Evolutionary conservation across 2,888 invertebrate species (phyloP), one percentile per base, ranked within the genome.

Genomic region (Flexamia atlantica): DNA sequence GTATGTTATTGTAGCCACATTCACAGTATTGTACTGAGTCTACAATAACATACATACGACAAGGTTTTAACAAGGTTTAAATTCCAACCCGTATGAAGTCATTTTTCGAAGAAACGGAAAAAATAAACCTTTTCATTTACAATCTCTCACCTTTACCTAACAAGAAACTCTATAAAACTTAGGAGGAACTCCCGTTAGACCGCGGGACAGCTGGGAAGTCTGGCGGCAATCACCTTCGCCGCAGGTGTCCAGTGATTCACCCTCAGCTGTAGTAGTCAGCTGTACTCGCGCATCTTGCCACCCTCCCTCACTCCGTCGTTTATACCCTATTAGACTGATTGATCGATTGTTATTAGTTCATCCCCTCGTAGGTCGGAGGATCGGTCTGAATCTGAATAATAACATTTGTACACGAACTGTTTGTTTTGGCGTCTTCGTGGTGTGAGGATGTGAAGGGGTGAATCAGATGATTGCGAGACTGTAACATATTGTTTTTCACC

Each of bases 301-400:
- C 36, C 42, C 42, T 23, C 76, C 50, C 76, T 25, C 50, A 46
- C 76, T 25, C 46, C 14, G 40, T 76, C 76, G 76, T 76, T 46
- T 76, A 76, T 76, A 76, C 46, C 76, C 76, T 76, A 76, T 76
- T 76, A 76, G 25, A 46, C 76, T 76, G 76, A 76, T 76, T 76
- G 76, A 76, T 76, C 76, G 76, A 76, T 76, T 76, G 76, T 50
- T 76, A 76, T 76, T 76, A 76, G 50, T 4, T n/a, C 28, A 32
- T 1, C 36, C 70, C 72, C 72, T 20, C 23, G 0, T 57, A 20
- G 64, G 30, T 64, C 30, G 64, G 14, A 64, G 64, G 64, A 64
- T 64, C 30, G 28, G 28, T 64, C 30, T 4, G 10, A 53, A 64
- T 30, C 64, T 64, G 60, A 60, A 60, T 60, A 60, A 25, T 60